Base-by-base conservation (phyloP, 1,140 invertebrate species). In the Lutraria rhynchaena region DNA sequence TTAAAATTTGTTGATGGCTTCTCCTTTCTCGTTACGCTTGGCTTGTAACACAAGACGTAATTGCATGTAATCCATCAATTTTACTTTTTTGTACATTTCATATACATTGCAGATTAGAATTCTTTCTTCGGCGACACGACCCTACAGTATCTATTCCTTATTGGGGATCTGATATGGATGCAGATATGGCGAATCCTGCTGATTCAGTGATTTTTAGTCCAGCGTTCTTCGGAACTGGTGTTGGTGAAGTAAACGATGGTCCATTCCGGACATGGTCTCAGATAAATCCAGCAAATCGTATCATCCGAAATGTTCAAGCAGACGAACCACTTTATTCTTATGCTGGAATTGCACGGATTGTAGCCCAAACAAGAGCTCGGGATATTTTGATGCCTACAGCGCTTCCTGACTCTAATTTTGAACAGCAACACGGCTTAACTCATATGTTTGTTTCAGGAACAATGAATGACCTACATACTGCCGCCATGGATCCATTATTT, bases 401-500 rank as follows among this genome's bases (percentile, higher is more conserved):
- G 0, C 61, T 81, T 13, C 70, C 82, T 24, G 84, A 84, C 0
- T 83, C 78, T 60, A 73, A 84, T 41, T 73, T 90, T n/a, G 90
- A 90, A 74, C 44, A 69, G 17, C 81, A 87, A 55, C 89, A 90
- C 75, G 89, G 85, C 11, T 77, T 35, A 1, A 57, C 82, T 27
- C 90, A 91, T 71, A 65, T 82, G 13, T 88, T 78, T 51, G 55
- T 88, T 22, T 89, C 89, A 1, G 91, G 91, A 0, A 58, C 71
- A 27, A 90, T 91, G 86, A 82, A 57, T 17, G 53, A 74, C 37
- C 46, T 91, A 22, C 71, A 86, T n/a, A 90, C 87, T 3, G 85
- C 90, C 11, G 70, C 92, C 29, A 90, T 88, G 58, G 93, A 93
- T 81, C 89, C 90, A 0, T 81, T 91, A 19, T 93, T 93, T 83